phyloP scores from a whole-genome alignment of 2,113 vertebrate genomes.

The Acrocephalus kingi region DNA sequence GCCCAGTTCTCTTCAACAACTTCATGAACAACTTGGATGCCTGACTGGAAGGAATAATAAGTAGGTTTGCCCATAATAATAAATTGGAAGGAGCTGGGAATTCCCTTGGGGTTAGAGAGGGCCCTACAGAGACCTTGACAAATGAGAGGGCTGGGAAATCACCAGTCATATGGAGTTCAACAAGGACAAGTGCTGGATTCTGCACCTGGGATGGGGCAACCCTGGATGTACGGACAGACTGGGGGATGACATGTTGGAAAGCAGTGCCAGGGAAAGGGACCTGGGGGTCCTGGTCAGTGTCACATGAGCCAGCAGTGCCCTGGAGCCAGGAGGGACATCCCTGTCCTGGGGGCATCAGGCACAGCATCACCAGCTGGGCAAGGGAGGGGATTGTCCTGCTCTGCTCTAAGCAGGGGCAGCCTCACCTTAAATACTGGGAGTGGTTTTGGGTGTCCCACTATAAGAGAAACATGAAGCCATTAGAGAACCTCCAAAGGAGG shows the following conservation, averaged over 20 bases:
- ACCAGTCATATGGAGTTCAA: neutral
- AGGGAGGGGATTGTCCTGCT: neutral
- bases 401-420: fast-evolving
- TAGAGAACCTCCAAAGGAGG: neutral
- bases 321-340: neutral
- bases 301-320: neutral
- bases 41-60: neutral
- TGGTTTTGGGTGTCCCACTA: too few species aligned
- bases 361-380: fast-evolving
- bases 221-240: fast-evolving
- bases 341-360: neutral
- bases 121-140: neutral
- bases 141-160: neutral
- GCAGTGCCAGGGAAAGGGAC: neutral
- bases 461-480: neutral
- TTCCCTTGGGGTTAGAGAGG: neutral
- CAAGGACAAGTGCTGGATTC: fast-evolving
- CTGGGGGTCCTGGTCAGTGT: neutral
- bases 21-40: neutral
- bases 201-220: neutral
- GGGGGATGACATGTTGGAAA: neutral
- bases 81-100: neutral
- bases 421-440: fast-evolving
- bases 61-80: fast-evolving
- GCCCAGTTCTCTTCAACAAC: neutral